Evolutionary conservation across 2,797 vertebrate species (phyloP).

Genomic region (Diplodus puntazzo): DNA sequence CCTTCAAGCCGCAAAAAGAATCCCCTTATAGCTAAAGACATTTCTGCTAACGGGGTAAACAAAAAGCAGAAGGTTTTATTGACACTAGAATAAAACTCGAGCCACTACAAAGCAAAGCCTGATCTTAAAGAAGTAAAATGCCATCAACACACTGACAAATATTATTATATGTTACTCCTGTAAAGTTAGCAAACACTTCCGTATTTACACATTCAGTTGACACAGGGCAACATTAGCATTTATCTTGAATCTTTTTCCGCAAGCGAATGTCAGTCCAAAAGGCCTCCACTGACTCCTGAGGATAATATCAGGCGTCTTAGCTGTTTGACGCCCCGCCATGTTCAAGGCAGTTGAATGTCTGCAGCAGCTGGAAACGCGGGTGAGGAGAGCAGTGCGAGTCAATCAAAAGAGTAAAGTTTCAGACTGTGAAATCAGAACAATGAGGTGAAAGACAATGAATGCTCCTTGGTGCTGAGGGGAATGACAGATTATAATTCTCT

Average conservation of each 20-base stretch:
- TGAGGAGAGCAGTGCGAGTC: no score
- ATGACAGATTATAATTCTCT: no score
- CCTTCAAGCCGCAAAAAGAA: not conserved
- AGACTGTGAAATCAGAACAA: not conserved
- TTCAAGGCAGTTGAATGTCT: not conserved
- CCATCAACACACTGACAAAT: not conserved
- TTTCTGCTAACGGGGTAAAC: constrained; percentile 10
- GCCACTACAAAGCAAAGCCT: not conserved
- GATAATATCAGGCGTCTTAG: not conserved
- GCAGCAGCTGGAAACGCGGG: not conserved
- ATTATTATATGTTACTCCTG: no score
- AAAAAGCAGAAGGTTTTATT: not conserved
- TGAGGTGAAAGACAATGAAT: not conserved
- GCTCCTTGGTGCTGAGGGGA: not conserved
- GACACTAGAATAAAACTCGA: not conserved
- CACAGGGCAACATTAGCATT: not conserved
- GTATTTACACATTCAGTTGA: no score
- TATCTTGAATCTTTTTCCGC: not conserved
- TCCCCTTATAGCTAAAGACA: not conserved
- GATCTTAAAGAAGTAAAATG: not conserved
- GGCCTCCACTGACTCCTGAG: not conserved
- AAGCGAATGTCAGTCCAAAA: no score
- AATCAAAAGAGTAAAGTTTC: not conserved
- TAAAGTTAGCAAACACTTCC: not conserved
- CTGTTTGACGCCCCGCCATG: not conserved